Evolutionary conservation across 2,113 vertebrate genomes (phyloP).

Genomic region (Calyptomena viridis): DNA sequence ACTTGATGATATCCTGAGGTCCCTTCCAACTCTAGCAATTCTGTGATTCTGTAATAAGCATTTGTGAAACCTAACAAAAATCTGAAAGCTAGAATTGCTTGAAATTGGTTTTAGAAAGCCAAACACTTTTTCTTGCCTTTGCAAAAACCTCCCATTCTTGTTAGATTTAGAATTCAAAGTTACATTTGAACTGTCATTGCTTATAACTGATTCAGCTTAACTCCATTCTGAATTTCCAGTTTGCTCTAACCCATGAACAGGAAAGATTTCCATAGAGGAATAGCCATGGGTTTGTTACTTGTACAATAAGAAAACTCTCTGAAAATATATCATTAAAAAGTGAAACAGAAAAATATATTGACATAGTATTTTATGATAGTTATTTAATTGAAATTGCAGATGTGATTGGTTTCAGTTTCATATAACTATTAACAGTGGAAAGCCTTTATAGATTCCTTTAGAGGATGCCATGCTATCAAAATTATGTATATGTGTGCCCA

Average conservation of each 20-base stretch:
- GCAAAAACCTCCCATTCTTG: neutral
- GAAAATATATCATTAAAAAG: neutral
- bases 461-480: neutral
- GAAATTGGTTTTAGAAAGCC: neutral
- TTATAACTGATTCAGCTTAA: neutral
- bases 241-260: neutral
- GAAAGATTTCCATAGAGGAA: neutral
- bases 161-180: neutral
- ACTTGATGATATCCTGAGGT: neutral
- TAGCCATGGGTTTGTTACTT: neutral
- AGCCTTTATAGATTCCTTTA: neutral
- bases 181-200: neutral
- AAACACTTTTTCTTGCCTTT: neutral
- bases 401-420: neutral
- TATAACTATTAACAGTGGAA: neutral
- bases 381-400: neutral
- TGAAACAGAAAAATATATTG: neutral
- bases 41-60: neutral
- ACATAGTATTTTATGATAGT: neutral
- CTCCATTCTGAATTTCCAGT: neutral
- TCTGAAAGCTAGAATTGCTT: neutral
- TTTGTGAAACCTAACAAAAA: neutral
- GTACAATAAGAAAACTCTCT: neutral
- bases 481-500: neutral
- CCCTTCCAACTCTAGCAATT: neutral